Percentiles rank a stretch among this genome's conserved stretches.
These are phyloP conservation scores for Ostrea edulis DNA, from an alignment of 1,140 invertebrate genomes.

Conservation along the genomic window DNA sequence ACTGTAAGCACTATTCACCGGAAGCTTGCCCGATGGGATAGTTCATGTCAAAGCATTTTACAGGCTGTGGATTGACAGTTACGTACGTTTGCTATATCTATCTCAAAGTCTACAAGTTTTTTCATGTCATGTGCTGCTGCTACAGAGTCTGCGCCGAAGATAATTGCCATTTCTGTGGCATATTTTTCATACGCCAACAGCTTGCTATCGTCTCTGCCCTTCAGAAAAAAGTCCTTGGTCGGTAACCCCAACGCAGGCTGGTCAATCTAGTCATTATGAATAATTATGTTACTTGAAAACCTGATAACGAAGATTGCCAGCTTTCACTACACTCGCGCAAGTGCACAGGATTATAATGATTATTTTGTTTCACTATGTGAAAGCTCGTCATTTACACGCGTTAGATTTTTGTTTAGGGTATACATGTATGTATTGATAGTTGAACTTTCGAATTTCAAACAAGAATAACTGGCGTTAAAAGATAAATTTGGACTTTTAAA, in stretches of 20 bases:
- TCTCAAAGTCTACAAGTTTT: conserved; percentile 88
- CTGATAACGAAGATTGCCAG: neutral
- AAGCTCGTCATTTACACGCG: too few relatives aligned
- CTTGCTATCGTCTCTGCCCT: conserved; percentile 81
- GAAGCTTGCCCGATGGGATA: neutral
- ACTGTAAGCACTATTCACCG: neutral
- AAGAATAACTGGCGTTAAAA: neutral
- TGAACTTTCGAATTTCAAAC: neutral
- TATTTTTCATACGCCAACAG: conserved; percentile 88
- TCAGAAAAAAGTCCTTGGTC: conserved; percentile 88
- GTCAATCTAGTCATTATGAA: conserved; percentile 83
- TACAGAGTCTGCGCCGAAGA: conserved; percentile 84
- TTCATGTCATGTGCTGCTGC: conserved; percentile 84
- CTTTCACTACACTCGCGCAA: neutral
- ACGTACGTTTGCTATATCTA: conserved; percentile 86
- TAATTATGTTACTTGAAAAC: neutral
- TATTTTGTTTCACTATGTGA: too few relatives aligned
- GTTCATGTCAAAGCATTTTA: neutral
- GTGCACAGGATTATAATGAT: too few relatives aligned
- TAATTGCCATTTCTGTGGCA: conserved; percentile 87
- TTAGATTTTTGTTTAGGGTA: too few relatives aligned
- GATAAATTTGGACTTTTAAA: too few relatives aligned
- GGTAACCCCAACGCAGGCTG: conserved; percentile 89
- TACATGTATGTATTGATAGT: too few relatives aligned
- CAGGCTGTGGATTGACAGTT: neutral